These are phyloP conservation scores for Neria commutata DNA, from an alignment of 2,888 invertebrate genomes.

Conservation along the genomic window DNA sequence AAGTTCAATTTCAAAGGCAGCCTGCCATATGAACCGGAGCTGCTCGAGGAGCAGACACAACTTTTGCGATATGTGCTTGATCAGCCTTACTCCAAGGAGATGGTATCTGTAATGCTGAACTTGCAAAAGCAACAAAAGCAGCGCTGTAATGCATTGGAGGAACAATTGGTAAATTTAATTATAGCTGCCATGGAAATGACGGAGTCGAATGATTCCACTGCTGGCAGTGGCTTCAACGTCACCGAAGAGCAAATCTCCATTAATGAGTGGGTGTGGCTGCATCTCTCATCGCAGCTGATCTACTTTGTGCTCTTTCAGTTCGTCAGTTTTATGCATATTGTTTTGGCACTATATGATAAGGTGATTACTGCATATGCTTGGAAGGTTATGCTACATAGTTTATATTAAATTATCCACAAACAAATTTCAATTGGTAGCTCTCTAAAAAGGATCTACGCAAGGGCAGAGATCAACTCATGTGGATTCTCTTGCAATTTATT, in stretches of 20 bases:
- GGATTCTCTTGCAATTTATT: conserved; percentile 95
- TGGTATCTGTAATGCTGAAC: conserved; percentile 94
- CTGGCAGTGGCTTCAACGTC: conserved; percentile 61
- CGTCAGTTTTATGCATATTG: conserved; percentile 91
- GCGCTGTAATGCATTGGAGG: conserved; percentile 87
- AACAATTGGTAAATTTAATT: conserved; percentile 89
- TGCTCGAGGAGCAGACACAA: conserved; percentile 86
- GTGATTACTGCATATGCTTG: conserved; percentile 54
- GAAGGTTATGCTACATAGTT: not conserved
- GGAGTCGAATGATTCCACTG: conserved; percentile 67
- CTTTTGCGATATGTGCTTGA: conserved; percentile 88
- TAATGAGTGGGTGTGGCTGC: conserved; percentile 86
- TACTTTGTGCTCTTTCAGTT: conserved; percentile 94
- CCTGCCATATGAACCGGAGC: conserved; percentile 86
- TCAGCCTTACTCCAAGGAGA: conserved; percentile 94
- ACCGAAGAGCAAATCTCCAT: conserved; percentile 61
- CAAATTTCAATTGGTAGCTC: conserved; percentile 61
- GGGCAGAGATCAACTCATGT: conserved; percentile 98
- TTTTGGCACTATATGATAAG: conserved; percentile 86
- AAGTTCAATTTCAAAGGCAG: conserved; percentile 71
- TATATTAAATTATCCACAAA: conserved; percentile 9
- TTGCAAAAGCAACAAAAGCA: conserved; percentile 91
- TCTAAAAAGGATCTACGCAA: conserved; percentile 81
- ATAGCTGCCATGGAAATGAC: conserved; percentile 91
- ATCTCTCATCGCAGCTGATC: conserved; percentile 91